These are phyloP conservation scores for Amblyraja radiata DNA, from an alignment of 2,797 vertebrate species.

Conservation along the genomic window DNA sequence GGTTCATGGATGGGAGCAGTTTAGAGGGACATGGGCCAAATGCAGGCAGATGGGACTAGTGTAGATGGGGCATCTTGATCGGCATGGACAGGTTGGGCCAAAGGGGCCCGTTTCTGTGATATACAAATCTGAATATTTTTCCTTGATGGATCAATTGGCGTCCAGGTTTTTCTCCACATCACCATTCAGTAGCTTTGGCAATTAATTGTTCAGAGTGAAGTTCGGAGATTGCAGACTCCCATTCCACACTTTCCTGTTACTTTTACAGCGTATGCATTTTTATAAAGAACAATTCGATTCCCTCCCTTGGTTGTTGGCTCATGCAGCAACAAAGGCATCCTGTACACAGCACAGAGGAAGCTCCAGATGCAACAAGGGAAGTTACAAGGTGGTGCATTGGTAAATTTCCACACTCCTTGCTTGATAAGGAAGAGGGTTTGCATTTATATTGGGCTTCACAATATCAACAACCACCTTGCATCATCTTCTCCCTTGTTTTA, in stretches of 20 bases:
- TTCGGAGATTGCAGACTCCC: background rate
- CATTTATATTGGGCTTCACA: background rate
- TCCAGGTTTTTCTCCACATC: background rate
- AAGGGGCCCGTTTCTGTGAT: no score
- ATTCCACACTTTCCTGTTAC: background rate
- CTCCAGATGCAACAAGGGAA: background rate
- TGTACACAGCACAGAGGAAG: background rate
- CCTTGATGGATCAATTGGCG: background rate
- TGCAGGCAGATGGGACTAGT: no score
- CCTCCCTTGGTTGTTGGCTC: background rate
- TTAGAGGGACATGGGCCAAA: no score
- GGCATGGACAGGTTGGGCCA: no score
- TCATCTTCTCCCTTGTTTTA: no score
- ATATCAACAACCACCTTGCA: background rate
- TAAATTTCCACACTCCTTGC: background rate
- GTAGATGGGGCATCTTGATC: no score
- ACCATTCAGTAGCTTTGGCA: background rate
- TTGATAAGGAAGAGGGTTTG: background rate
- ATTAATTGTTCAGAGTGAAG: background rate
- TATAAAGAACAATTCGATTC: background rate
- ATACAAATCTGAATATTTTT: background rate
- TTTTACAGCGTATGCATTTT: background rate
- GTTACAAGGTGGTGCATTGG: background rate
- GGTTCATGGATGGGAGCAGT: no score
- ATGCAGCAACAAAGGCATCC: background rate